Percentiles rank a stretch among this genome's conserved stretches.
phyloP scores from a whole-genome alignment of 2,888 invertebrate genomes.

The Polyommatus icarus region DNA sequence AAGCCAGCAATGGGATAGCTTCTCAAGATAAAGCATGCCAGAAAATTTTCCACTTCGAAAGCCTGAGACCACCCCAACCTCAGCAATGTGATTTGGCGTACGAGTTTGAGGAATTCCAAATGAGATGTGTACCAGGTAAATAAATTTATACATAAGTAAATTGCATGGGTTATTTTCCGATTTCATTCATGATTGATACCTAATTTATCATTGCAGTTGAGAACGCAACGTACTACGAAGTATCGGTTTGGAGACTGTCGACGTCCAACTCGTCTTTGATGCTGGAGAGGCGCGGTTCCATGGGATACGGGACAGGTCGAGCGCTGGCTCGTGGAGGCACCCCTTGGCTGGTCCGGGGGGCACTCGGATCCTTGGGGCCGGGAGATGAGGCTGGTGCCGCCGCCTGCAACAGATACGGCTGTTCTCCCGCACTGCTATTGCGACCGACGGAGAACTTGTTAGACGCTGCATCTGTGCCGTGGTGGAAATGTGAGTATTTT shows the following conservation, averaged over 20 bases:
- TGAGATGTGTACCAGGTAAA: slow-evolving; percentile 71
- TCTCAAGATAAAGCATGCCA: slow-evolving; percentile 66
- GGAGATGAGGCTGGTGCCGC: slow-evolving; percentile 72
- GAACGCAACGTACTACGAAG: slow-evolving; percentile 74
- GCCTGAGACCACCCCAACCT: slow-evolving; percentile 65
- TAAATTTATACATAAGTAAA: not conserved
- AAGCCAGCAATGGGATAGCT: slow-evolving; percentile 68
- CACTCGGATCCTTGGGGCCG: slow-evolving; percentile 54
- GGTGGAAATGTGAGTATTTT: slow-evolving; percentile 68
- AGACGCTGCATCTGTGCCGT: slow-evolving; percentile 61
- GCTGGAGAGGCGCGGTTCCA: slow-evolving; percentile 61
- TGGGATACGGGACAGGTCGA: slow-evolving; percentile 64
- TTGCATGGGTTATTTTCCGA: not conserved
- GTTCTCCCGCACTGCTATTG: slow-evolving; percentile 62
- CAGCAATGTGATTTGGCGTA: slow-evolving; percentile 69
- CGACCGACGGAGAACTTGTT: slow-evolving; percentile 65
- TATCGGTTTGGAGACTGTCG: slow-evolving; percentile 71
- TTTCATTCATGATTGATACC: not conserved
- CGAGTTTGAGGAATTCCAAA: slow-evolving; percentile 70
- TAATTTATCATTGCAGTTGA: slow-evolving; percentile 54
- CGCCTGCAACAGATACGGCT: slow-evolving; percentile 72
- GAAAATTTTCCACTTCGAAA: slow-evolving; percentile 60
- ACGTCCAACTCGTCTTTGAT: slow-evolving; percentile 65
- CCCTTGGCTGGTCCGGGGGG: slow-evolving; percentile 59
- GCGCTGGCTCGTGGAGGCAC: slow-evolving; percentile 55